phyloP scores from a whole-genome alignment of 2,888 invertebrate genomes.

The Dasysyrphus albostriatus region DNA sequence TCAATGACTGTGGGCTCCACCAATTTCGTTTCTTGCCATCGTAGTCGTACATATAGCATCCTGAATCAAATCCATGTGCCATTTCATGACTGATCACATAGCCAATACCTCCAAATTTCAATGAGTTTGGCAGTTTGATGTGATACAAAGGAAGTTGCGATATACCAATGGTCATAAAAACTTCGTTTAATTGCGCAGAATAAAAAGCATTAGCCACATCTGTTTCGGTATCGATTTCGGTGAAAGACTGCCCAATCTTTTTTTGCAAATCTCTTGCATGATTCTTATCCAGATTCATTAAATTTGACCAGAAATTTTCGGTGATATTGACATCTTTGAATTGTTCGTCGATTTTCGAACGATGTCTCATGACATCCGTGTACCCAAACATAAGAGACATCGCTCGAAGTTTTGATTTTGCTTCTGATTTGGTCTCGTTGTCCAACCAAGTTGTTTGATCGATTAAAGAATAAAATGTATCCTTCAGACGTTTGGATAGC shows the following conservation, averaged over 20 bases:
- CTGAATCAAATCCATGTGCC: constrained; percentile 81
- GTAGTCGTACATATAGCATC: constrained; percentile 80
- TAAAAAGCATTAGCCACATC: constrained; percentile 80
- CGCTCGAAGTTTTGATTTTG: constrained; percentile 79
- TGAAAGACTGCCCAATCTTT: background rate
- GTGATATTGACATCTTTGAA: constrained; percentile 78
- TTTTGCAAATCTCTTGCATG: background rate
- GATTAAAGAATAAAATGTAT: constrained; percentile 79
- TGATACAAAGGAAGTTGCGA: constrained; percentile 80
- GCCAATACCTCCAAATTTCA: constrained; percentile 81
- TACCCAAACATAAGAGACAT: constrained; percentile 81
- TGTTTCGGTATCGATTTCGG: constrained; percentile 46
- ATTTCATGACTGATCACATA: constrained; percentile 81
- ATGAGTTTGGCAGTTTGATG: constrained; percentile 78
- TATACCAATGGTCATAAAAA: constrained; percentile 80
- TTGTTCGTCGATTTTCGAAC: constrained; percentile 77
- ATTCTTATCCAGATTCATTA: constrained; percentile 78
- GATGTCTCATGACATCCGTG: constrained; percentile 79
- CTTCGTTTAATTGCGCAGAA: constrained; percentile 79
- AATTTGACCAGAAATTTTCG: constrained; percentile 78
- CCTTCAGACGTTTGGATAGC: constrained; percentile 78
- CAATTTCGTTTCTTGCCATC: constrained; percentile 80
- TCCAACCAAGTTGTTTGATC: constrained; percentile 80
- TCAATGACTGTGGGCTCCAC: constrained; percentile 79
- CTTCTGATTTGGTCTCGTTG: constrained; percentile 80